These are phyloP conservation scores for Apistogramma diplotaenia DNA, from an alignment of 2,113 vertebrate species.

Conservation along the genomic window DNA sequence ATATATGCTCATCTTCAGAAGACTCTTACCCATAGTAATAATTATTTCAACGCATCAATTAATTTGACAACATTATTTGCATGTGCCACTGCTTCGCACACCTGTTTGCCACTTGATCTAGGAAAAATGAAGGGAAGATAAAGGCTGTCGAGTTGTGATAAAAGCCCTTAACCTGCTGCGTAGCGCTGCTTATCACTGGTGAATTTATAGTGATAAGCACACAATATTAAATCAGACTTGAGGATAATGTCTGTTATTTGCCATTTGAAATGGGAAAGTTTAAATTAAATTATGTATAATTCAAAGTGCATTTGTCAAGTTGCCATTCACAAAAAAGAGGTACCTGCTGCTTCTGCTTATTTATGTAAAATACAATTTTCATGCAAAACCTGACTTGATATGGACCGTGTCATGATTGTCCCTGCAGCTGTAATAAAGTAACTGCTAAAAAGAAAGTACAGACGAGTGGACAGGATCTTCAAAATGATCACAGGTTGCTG, in stretches of 20 bases:
- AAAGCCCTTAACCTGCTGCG: slow-evolving; percentile 32
- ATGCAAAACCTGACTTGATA: not conserved
- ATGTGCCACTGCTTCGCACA: slow-evolving; percentile 49
- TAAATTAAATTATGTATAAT: not conserved
- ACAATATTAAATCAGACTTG: not conserved
- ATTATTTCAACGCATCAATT: slow-evolving; percentile 68
- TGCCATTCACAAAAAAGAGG: not conserved
- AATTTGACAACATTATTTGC: slow-evolving; percentile 70
- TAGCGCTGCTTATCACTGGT: not conserved
- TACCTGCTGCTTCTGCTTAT: not conserved
- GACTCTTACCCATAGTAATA: slow-evolving; percentile 63
- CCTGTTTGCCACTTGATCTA: slow-evolving; percentile 49
- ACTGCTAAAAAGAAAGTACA: not conserved
- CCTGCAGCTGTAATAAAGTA: not conserved
- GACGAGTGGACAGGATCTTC: not conserved
- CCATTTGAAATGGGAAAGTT: not conserved
- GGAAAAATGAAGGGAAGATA: slow-evolving; percentile 24
- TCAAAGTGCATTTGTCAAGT: not conserved
- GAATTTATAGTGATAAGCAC: slow-evolving; percentile 4
- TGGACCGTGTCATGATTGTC: not conserved
- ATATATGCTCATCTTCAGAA: slow-evolving; percentile 54
- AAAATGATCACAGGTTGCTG: not conserved
- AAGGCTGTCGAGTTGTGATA: slow-evolving; percentile 10
- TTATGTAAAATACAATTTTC: not conserved
- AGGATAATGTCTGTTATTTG: not conserved